Base-by-base conservation (phyloP, 2,797 vertebrate species). In the Phoebastria nigripes region DNA sequence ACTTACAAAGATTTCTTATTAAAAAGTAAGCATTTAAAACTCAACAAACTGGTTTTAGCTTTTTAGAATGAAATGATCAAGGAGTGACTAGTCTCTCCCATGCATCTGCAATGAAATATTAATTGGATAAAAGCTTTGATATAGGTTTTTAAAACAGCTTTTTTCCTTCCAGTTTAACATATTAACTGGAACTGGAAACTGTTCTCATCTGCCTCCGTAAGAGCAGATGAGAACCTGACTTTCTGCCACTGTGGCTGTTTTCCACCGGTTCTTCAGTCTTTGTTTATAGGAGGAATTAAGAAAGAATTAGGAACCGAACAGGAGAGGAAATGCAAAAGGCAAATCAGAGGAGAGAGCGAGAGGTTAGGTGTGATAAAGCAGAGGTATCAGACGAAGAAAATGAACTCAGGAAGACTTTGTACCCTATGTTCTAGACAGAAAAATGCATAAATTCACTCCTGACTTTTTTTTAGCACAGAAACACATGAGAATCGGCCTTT, bases 51-150 rank as follows among this genome's bases (percentile, higher is more conserved):
- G 63, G 44, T 59, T 78, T 63, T 47, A 87, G 93, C 71, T 87
- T 62, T 77, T 66, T 42, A 31, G 89, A 89, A 37, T 29, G 72
- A 65, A 94, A 46, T 1, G 18, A 73, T 39, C 9, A 39, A 81
- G 54, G 79, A 71, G 62, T 62, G 90, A 72, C 28, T 19, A 25
- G 51, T 56, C 84, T 85, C 63, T 89, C 37, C 44, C 29, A 25
- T 55, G 78, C 42, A 33, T 79, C 62, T 82, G 42, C 78, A 84
- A 97, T 94, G 61, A 96, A 95, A 96, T 92, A 91, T 93, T 96
- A 95, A 96, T 97, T 89, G 82, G 67, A 77, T 97, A 91, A 92
- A 96, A 96, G 93, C 86, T 96, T 62, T 92, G 89, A 90, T 93
- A 94, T 51, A 70, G 92, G 82, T 95, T 94, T 91, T 86, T 86